Conservation (phyloP, 2,797 vertebrate genomes). For the Crocidura indochinensis region DNA sequence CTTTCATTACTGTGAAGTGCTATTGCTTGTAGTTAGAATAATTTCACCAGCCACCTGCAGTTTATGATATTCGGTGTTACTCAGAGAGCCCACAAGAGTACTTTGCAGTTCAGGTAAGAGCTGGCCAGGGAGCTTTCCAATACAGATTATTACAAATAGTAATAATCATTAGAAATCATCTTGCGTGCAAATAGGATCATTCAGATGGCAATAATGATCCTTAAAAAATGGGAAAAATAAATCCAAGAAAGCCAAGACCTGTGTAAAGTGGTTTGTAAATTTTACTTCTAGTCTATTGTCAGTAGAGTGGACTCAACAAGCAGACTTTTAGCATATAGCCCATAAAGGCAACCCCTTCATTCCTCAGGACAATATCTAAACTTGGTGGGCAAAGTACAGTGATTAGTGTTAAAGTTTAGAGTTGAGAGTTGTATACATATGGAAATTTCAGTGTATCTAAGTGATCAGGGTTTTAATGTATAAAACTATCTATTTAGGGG, state of each 20-base stretch:
- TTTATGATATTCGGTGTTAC: constrained; percentile 82
- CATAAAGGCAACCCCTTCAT: not conserved
- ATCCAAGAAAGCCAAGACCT: constrained; percentile 55
- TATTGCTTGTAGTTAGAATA: constrained; percentile 78
- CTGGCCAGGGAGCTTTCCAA: constrained; percentile 83
- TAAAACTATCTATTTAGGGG: not conserved
- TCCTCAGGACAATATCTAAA: constrained; percentile 34
- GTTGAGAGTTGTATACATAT: constrained; percentile 9
- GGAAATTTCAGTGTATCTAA: constrained; percentile 26
- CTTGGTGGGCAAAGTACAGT: constrained; percentile 43
- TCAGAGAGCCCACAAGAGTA: constrained; percentile 80
- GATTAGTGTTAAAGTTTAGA: constrained; percentile 49
- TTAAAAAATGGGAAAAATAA: constrained; percentile 70
- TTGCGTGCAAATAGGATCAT: constrained; percentile 80
- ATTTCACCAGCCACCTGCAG: constrained; percentile 84
- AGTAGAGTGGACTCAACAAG: constrained; percentile 48
- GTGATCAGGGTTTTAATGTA: not conserved
- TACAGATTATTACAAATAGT: constrained; percentile 85
- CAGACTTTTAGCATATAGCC: not conserved
- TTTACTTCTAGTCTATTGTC: constrained; percentile 24
- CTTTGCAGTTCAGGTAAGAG: constrained; percentile 85
- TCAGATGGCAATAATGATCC: constrained; percentile 77
- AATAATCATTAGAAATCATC: constrained; percentile 85
- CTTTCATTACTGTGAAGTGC: constrained; percentile 83
- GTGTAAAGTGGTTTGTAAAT: constrained; percentile 16